A percentile compares a stretch with the other conserved stretches of the same genome.
Evolutionary conservation across 2,113 vertebrate species (phyloP).

Genomic region (Vulpes ferrilata): DNA sequence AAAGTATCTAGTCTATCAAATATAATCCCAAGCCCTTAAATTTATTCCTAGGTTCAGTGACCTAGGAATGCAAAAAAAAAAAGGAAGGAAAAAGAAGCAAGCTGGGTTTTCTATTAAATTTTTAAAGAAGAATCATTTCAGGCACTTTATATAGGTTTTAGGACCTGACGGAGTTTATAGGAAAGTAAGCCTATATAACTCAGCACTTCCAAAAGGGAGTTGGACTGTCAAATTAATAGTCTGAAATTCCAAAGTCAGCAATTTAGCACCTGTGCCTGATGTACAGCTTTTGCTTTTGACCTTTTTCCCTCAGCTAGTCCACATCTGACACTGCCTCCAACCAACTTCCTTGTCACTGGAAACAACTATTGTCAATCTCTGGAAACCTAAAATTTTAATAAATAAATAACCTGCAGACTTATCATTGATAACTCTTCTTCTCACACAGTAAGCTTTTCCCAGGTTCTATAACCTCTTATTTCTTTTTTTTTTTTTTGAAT

Average conservation of each 20-base stretch:
- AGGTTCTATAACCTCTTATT: not conserved
- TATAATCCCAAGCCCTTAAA: conserved; percentile 10
- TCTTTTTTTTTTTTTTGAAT: not conserved
- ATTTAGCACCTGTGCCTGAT: not conserved
- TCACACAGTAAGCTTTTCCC: not conserved
- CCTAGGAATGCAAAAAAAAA: not conserved
- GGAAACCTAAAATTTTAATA: not conserved
- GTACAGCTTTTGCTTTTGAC: not conserved
- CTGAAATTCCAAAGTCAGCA: conserved; percentile 47
- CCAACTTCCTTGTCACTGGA: not conserved
- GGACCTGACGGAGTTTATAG: conserved; percentile 9
- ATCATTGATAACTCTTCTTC: not conserved
- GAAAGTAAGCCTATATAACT: not conserved
- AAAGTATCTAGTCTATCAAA: conserved; percentile 31
- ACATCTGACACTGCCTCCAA: not conserved
- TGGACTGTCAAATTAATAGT: not conserved
- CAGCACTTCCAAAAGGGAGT: conserved; percentile 14
- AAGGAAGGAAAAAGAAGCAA: not conserved
- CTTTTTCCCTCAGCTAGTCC: conserved; percentile 2
- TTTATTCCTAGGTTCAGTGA: conserved; percentile 62
- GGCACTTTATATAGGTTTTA: not conserved
- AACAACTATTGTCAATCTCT: not conserved
- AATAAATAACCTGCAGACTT: conserved; percentile 2
- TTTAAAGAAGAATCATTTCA: conserved; percentile 62
- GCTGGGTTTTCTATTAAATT: conserved; percentile 43